Evolutionary conservation across 2,113 vertebrate species (phyloP), one percentile per base, ranked within the genome.

Genomic region (Siniperca knerii): DNA sequence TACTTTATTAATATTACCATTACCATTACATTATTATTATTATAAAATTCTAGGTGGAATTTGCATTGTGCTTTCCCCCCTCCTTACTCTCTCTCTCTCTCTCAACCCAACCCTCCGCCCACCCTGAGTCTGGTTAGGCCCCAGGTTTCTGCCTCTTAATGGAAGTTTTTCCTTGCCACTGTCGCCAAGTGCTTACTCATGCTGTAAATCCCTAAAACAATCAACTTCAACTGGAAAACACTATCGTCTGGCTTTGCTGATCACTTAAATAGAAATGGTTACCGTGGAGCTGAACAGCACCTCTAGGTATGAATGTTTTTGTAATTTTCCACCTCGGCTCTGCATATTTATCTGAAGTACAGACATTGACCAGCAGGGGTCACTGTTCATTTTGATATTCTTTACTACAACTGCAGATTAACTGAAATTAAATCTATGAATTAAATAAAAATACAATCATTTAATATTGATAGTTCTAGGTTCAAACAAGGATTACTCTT

Each of bases 281-380:
- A 67, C 23, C 9, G 6, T 46, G 65, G 42, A 65, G n/a, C 57
- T 60, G 57, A 29, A 15, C 12, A 58, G 20, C 35, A 7, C 11
- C 20, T 65, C 2, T n/a, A 13, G 20, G 9, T 13, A 7, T 66
- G 10, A 65, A 42, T 65, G 20, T 15, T 60, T 37, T 37, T 37
- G 33, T 35, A 21, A 23, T 54, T 70, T 52, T 37, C 2, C 46
- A 54, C 29, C 48, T 44, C 20, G 1, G 7, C 18, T 33, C 11
- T 55, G 25, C 3, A 44, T 5, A 23, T 64, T 42, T 54, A 18
- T n/a, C 46, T 77, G 6, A 40, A 37, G n/a, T 78, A 61, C 15
- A 61, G 66, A 23, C 2, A 75, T 35, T 33, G 9, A 8, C 74
- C 86, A 87, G 52, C 23, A 88, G 88, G 35, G 20, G 73, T 33